Percentiles rank a stretch among this genome's conserved stretches.
phyloP scores from a whole-genome alignment of 2,888 invertebrate species.

The Epinotia brunnichana region DNA sequence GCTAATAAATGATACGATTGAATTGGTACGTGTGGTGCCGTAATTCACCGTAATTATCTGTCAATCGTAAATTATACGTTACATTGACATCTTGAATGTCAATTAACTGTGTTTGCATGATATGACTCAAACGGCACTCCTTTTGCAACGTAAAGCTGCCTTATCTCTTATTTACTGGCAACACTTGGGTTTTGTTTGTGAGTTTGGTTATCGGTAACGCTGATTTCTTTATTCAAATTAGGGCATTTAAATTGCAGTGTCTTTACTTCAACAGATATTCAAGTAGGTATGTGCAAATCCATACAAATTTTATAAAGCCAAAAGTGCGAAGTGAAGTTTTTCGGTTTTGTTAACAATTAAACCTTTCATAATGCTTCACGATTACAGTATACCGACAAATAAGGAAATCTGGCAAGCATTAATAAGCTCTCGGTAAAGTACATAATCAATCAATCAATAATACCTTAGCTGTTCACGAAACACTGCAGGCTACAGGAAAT shows the following conservation, averaged over 20 bases:
- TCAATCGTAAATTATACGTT: constrained; percentile 24
- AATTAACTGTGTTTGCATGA: constrained; percentile 31
- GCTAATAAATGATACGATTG: constrained; percentile 5
- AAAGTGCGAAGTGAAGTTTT: not conserved
- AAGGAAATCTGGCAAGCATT: too few species aligned
- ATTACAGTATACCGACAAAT: too few species aligned
- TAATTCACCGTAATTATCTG: constrained; percentile 22
- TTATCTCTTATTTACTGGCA: not conserved
- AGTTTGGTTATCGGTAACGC: not conserved
- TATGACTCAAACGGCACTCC: constrained; percentile 20
- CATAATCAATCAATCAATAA: too few species aligned
- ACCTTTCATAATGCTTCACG: too few species aligned
- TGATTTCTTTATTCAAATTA: not conserved
- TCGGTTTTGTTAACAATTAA: too few species aligned
- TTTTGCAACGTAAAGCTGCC: not conserved
- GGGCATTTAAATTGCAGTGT: not conserved
- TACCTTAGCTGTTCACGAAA: too few species aligned
- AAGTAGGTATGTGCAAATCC: not conserved
- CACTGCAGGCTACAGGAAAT: too few species aligned
- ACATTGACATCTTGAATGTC: constrained; percentile 28
- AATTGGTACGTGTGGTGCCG: constrained; percentile 6
- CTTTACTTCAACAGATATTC: not conserved
- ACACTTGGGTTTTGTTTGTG: not conserved
- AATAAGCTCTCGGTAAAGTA: too few species aligned
- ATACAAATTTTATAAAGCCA: not conserved